These are phyloP conservation scores for Allophyes oxyacanthae DNA, from an alignment of 2,888 invertebrate species.

Conservation along the genomic window DNA sequence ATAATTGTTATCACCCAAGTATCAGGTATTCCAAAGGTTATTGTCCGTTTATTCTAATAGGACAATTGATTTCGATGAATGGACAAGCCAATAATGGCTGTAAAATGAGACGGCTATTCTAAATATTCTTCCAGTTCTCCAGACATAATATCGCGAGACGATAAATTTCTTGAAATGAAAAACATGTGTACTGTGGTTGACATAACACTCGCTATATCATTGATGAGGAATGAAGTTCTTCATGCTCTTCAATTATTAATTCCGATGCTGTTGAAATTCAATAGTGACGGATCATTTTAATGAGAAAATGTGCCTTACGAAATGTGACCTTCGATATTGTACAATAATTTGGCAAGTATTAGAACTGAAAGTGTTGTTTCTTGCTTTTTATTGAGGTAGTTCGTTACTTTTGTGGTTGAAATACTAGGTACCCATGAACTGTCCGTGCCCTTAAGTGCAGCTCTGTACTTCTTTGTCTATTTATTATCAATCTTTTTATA, in stretches of 20 bases:
- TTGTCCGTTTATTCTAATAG: background rate
- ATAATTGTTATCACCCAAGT: background rate
- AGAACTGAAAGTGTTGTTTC: slow-evolving; percentile 41
- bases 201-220: too few relatives aligned
- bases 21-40: background rate
- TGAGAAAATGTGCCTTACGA: slow-evolving; percentile 68
- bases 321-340: slow-evolving; percentile 68
- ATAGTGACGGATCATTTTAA: slow-evolving; percentile 64
- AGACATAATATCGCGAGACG: too few relatives aligned
- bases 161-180: too few relatives aligned
- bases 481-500: too few relatives aligned
- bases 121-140: too few relatives aligned
- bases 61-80: background rate
- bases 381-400: slow-evolving; percentile 22
- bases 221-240: too few relatives aligned
- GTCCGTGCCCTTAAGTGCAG: background rate
- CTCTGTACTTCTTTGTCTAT: background rate
- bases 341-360: slow-evolving; percentile 46
- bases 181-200: too few relatives aligned
- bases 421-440: too few relatives aligned
- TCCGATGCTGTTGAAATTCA: slow-evolving; percentile 25
- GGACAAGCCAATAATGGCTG: background rate
- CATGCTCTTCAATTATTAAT: background rate
- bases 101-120: background rate
- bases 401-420: slow-evolving; percentile 1